phyloP scores from a whole-genome alignment of 2,888 invertebrate species.

The Euzetes globulus region DNA sequence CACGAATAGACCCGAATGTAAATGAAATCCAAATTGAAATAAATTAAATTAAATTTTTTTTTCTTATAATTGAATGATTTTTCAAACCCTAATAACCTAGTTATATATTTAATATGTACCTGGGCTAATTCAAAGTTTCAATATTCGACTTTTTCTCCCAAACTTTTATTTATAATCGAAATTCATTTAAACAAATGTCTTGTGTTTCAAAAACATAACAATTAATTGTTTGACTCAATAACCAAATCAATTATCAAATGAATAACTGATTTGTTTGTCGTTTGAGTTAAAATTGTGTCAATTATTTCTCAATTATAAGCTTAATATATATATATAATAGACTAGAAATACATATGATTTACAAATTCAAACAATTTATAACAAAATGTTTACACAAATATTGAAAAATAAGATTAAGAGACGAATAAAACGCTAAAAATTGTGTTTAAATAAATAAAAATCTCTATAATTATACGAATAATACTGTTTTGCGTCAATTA shows the following conservation, averaged over 20 bases:
- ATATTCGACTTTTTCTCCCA: too few relatives aligned
- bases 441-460: not conserved
- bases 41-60: too few relatives aligned
- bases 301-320: not conserved
- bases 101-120: too few relatives aligned
- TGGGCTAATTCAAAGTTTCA: too few relatives aligned
- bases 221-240: not conserved
- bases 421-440: not conserved
- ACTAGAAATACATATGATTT: not conserved
- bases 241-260: not conserved
- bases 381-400: not conserved
- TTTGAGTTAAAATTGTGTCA: not conserved
- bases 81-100: too few relatives aligned
- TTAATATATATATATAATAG: not conserved
- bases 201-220: not conserved
- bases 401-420: not conserved
- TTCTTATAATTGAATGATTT: too few relatives aligned
- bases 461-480: not conserved
- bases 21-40: not conserved
- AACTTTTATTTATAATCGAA: not conserved
- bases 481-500: not conserved
- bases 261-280: not conserved
- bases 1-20: conserved; percentile 26
- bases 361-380: not conserved
- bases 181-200: not conserved